phyloP scores from a whole-genome alignment of 2,888 invertebrate species.

The Hermaeophaga mercurialis region DNA sequence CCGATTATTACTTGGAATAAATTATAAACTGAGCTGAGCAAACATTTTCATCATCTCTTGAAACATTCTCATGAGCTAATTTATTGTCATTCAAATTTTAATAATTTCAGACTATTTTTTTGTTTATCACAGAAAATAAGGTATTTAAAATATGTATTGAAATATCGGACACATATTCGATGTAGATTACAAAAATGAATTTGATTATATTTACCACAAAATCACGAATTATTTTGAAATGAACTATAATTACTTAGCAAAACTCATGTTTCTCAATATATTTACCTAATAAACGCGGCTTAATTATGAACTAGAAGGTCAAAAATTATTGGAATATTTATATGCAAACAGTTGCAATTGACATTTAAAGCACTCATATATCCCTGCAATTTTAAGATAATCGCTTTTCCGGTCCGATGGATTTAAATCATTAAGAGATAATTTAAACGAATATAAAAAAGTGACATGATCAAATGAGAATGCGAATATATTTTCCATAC shows the following conservation, averaged over 20 bases:
- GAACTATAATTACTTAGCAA: not conserved
- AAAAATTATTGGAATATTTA: not conserved
- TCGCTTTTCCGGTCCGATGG: slow-evolving; percentile 1
- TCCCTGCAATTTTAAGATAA: not conserved
- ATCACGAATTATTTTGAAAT: too few species aligned
- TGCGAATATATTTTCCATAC: slow-evolving; percentile 3
- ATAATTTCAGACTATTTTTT: too few species aligned
- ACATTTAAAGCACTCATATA: slow-evolving; percentile 4
- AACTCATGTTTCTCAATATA: not conserved
- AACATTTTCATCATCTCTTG: too few species aligned
- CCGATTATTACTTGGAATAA: too few species aligned
- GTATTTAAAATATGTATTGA: too few species aligned
- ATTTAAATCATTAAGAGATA: slow-evolving; percentile 5
- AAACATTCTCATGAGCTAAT: too few species aligned
- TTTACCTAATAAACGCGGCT: not conserved
- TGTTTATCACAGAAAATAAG: too few species aligned
- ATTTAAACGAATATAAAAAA: not conserved
- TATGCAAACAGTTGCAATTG: not conserved
- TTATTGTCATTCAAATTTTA: too few species aligned
- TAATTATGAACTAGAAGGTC: not conserved
- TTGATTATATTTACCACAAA: too few species aligned
- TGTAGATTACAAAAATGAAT: too few species aligned
- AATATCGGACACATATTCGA: too few species aligned
- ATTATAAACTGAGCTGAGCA: too few species aligned
- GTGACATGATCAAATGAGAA: not conserved